A percentile compares a stretch with the other conserved stretches of the same genome.
Conservation (phyloP, 2,797 vertebrate species). For the Liparis tanakae region DNA sequence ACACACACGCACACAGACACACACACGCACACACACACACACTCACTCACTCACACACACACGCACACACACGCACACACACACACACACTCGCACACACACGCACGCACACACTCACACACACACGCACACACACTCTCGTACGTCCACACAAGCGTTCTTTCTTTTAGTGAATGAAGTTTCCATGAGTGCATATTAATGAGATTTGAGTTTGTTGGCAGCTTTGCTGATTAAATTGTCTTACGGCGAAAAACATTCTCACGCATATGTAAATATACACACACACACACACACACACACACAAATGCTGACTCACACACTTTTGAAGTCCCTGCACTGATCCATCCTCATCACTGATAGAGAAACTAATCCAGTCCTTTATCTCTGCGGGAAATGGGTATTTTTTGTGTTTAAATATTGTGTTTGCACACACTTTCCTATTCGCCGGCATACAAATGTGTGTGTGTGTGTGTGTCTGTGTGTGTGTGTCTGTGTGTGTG, state of each 20-base stretch:
- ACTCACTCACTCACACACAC: constrained; percentile 24
- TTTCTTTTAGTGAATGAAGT: constrained; percentile 63
- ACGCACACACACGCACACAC: constrained; percentile 7
- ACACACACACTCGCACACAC: constrained; percentile 19
- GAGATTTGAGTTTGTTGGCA: constrained; percentile 68
- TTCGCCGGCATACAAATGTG: background rate
- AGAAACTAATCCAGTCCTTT: constrained; percentile 29
- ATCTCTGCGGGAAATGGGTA: constrained; percentile 4
- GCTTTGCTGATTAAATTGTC: constrained; percentile 61
- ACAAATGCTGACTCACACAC: constrained; percentile 1
- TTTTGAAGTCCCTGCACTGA: background rate
- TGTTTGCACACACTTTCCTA: constrained; percentile 2
- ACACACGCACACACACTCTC: constrained; percentile 14
- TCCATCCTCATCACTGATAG: constrained; percentile 5
- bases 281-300: background rate
- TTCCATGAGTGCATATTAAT: constrained; percentile 73
- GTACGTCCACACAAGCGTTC: constrained; percentile 24
- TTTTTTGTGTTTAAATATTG: constrained; percentile 9
- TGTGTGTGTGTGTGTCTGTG: background rate
- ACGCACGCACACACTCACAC: constrained; percentile 14
- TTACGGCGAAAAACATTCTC: constrained; percentile 32
- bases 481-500: background rate
- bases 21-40: constrained; percentile 18
- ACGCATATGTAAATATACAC: constrained; percentile 4
- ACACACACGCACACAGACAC: constrained; percentile 12